Evolutionary conservation across 2,113 vertebrate species (phyloP).

Genomic region (Malurus cyaneus): DNA sequence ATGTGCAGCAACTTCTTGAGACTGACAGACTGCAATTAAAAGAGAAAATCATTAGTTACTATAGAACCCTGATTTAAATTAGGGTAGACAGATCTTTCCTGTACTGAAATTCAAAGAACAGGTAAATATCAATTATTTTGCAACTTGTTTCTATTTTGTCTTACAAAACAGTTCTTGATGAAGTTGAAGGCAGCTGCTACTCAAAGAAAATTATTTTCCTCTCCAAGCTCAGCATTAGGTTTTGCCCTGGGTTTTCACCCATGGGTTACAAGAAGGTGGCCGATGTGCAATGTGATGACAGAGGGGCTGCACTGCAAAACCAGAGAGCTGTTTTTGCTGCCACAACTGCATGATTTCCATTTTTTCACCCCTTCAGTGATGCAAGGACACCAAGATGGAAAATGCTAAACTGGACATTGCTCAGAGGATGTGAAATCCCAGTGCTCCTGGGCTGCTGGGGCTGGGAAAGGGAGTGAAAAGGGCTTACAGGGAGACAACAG

Average conservation of each 20-base stretch:
- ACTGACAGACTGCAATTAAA: neutral
- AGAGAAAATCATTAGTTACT: neutral
- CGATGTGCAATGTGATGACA: neutral
- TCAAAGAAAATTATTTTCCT: neutral
- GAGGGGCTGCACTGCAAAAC: neutral
- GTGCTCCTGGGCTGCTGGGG: neutral
- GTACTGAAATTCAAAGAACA: neutral
- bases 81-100: neutral
- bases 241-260: neutral
- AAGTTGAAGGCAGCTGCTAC: neutral
- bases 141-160: neutral
- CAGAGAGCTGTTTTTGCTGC: neutral
- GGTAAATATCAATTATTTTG: neutral
- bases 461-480: neutral
- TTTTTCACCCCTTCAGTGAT: neutral
- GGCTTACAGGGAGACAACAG: neutral
- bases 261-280: neutral
- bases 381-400: neutral
- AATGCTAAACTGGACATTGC: neutral
- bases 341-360: neutral
- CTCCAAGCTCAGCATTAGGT: neutral
- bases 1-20: neutral
- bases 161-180: rapidly evolving
- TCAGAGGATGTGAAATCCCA: neutral
- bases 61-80: neutral